Base-by-base conservation (phyloP, 1,140 invertebrate species). In the Plutomurus gul region DNA sequence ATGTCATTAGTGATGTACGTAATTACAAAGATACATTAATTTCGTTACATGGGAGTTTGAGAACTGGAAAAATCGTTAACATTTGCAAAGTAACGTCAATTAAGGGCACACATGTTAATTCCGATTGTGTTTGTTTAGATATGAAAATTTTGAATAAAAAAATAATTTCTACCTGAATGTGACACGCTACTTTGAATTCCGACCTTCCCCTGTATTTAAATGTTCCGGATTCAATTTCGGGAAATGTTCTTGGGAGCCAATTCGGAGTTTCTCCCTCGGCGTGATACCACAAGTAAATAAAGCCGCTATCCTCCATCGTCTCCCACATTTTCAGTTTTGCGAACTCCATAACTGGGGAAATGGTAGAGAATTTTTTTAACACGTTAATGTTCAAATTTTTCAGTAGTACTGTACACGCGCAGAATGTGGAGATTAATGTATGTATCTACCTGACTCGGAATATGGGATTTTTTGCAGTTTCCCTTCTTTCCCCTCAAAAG, bases 221-320 rank as follows among this genome's bases (percentile, higher is more conserved):
- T 3, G 85, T 82, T 0, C 90, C 89, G 6, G 84, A 85, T 6
- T 86, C 83, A 10, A 93, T 87, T 78, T 92, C 86, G 3, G 86
- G 82, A 0, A 92, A 85, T 0, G 88, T 84, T 1, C 90, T 87
- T 0, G 93, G 87, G 16, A 86, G 84, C 94, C 94, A 97, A n/a
- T 86, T 77, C 0, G 95, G 94, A 0, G 90, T 87, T 1, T 88
- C 85, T 4, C 87, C 88, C 83, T 96, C 94, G 0, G 91, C 91
- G 82, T 96, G 93, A 84, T 93, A 91, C 95, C 95, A 96, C 5
- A 96, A 88, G 85, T 93, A 95, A 22, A 96, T 91, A n/a, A 91
- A 89, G 0, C 90, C 89, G 84, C 95, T 94, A 0, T 88, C 85
- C 86, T 97, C 95, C 30, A 87, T 85, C 0, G 88, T 88, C 13